Percentiles rank a stretch among this genome's conserved stretches.
phyloP scores from a whole-genome alignment of 2,797 vertebrate species.

The Ibycter americanus region DNA sequence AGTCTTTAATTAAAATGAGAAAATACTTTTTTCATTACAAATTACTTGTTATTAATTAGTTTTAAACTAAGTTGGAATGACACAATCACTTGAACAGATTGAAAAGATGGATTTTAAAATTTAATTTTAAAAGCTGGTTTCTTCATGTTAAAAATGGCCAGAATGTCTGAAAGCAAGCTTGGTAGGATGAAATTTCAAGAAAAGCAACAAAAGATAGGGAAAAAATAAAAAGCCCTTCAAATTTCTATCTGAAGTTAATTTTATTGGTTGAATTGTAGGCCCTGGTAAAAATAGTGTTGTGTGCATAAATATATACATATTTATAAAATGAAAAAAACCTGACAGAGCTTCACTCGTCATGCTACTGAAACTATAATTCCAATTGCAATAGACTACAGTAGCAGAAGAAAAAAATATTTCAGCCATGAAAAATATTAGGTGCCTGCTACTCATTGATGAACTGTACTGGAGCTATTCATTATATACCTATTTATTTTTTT shows the following conservation, averaged over 20 bases:
- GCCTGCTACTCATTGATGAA: background rate
- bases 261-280: background rate
- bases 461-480: background rate
- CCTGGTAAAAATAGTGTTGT: background rate
- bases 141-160: background rate
- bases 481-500: background rate
- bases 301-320: background rate
- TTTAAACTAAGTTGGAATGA: background rate
- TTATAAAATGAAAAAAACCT: conserved; percentile 6
- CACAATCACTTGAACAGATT: background rate
- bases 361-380: background rate
- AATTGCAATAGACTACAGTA: background rate
- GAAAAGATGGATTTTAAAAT: background rate
- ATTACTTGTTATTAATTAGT: background rate
- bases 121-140: background rate
- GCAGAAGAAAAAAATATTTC: background rate
- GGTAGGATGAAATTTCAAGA: background rate
- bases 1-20: background rate
- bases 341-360: background rate
- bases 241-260: background rate
- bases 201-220: background rate
- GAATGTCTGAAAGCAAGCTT: background rate
- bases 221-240: background rate
- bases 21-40: background rate
- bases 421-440: background rate